Conservation (phyloP, 2,888 invertebrate species). For the Nysson spinosus region DNA sequence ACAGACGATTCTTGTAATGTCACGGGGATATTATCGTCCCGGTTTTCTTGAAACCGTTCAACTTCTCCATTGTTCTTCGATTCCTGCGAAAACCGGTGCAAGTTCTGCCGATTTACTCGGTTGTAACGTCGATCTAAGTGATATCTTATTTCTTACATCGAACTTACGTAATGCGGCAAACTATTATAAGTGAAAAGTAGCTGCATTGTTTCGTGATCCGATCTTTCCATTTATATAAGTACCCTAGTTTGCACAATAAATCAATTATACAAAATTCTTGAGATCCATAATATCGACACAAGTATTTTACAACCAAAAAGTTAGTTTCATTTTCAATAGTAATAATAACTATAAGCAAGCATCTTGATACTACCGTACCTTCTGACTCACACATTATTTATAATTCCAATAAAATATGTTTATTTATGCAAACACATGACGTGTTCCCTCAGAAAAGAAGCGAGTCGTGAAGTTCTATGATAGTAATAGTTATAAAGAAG, state of each 20-base stretch:
- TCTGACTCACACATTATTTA: too few species aligned
- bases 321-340: too few species aligned
- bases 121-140: constrained; percentile 34
- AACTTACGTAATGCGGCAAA: constrained; percentile 30
- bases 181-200: constrained; percentile 28
- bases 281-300: too few species aligned
- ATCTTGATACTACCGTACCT: too few species aligned
- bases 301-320: too few species aligned
- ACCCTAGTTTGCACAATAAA: neutral
- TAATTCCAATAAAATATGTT: too few species aligned
- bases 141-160: constrained; percentile 40
- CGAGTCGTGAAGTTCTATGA: too few species aligned
- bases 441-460: too few species aligned
- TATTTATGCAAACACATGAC: too few species aligned
- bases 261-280: neutral
- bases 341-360: too few species aligned
- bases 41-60: constrained; percentile 37
- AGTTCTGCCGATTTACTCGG: constrained; percentile 28
- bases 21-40: constrained; percentile 11
- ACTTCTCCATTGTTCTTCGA: constrained; percentile 41
- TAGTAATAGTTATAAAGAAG: too few species aligned
- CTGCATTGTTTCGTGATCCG: constrained; percentile 4
- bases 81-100: constrained; percentile 15
- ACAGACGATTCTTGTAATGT: constrained; percentile 12
- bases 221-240: neutral